Evolutionary conservation across 2,797 vertebrate species (phyloP).

Genomic region (Spheniscus humboldti): DNA sequence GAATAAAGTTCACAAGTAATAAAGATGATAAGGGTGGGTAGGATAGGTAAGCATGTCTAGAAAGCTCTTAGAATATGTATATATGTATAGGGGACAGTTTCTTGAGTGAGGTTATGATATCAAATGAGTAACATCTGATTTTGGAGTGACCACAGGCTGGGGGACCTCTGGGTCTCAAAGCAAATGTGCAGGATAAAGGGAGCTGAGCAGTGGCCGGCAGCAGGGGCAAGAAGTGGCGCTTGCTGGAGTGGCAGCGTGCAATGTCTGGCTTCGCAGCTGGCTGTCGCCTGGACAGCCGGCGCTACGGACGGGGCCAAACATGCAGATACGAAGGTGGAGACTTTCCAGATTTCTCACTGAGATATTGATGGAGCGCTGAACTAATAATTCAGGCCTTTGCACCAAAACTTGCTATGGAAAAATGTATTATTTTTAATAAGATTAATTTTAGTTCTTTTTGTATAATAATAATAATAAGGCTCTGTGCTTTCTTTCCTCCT

Average conservation of each 20-base stretch:
- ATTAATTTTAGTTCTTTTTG: not conserved
- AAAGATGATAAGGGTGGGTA: not conserved
- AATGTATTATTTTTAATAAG: not conserved
- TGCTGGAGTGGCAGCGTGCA: accelerated
- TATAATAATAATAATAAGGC: not conserved
- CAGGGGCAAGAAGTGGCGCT: not conserved
- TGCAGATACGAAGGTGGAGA: not conserved
- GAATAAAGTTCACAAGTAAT: not conserved
- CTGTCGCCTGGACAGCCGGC: not conserved
- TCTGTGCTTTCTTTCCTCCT: not conserved
- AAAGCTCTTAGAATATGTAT: not conserved
- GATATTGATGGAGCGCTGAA: not conserved
- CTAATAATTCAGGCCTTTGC: not conserved
- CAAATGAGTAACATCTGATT: not conserved
- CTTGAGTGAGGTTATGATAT: not conserved
- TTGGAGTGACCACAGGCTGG: not conserved
- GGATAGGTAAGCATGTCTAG: not conserved
- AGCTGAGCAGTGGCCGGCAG: accelerated
- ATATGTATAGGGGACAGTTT: accelerated
- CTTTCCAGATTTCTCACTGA: not conserved
- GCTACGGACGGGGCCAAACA: no score
- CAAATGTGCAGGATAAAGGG: not conserved
- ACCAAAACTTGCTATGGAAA: not conserved
- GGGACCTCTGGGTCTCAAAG: not conserved
- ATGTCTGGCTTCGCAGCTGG: not conserved